Percentiles rank a stretch among this genome's conserved stretches.
Evolutionary conservation across 2,113 vertebrate species (phyloP).

Genomic region (Pogona vitticeps): DNA sequence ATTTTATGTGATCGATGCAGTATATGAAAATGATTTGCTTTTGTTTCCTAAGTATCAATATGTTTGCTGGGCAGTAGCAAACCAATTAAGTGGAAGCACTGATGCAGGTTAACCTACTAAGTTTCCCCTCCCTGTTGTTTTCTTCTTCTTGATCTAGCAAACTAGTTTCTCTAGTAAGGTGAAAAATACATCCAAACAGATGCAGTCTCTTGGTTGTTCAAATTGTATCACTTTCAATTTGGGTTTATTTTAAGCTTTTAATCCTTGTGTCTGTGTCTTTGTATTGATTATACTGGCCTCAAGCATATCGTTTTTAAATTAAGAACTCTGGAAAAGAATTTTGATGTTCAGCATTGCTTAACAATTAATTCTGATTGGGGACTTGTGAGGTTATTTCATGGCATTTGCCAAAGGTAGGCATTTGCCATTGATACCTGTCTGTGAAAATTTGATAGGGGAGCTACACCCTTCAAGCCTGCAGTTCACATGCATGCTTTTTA

Average conservation of each 20-base stretch:
- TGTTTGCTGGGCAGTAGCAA: constrained; percentile 28
- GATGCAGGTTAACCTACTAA: constrained; percentile 36
- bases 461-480: neutral
- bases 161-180: neutral
- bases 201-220: constrained; percentile 8
- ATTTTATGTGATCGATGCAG: constrained; percentile 49
- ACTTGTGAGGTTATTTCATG: constrained; percentile 19
- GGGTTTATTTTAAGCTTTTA: constrained; percentile 37
- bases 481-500: constrained; percentile 47
- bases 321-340: constrained; percentile 11
- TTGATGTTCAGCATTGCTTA: constrained; percentile 33
- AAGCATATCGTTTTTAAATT: constrained; percentile 25
- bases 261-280: constrained; percentile 38
- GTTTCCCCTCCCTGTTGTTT: neutral
- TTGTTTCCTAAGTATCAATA: constrained; percentile 57
- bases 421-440: neutral
- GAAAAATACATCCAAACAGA: constrained; percentile 4
- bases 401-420: constrained; percentile 25
- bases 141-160: neutral
- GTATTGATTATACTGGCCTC: neutral
- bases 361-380: constrained; percentile 32
- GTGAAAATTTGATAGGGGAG: neutral
- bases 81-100: constrained; percentile 36
- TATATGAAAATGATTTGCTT: constrained; percentile 56
- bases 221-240: neutral